Evolutionary conservation across 2,888 invertebrate genomes (phyloP).

Genomic region (Spialia ferax): DNA sequence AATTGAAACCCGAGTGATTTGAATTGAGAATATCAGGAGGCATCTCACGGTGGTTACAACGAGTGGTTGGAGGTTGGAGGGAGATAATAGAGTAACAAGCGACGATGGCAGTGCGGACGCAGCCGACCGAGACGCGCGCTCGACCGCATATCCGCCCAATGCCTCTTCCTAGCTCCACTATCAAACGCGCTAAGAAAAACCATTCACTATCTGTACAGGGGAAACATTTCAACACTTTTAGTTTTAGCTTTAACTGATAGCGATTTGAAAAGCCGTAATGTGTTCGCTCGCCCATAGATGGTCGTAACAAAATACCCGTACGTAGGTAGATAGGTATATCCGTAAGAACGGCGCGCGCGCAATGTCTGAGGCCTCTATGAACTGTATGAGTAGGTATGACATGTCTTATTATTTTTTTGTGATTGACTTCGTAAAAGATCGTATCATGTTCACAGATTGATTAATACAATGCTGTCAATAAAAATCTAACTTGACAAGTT

Average conservation of each 20-base stretch:
- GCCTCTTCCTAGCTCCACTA: conserved; percentile 68
- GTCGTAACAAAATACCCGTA: too few relatives aligned
- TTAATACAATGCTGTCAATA: not conserved
- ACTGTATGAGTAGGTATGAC: too few relatives aligned
- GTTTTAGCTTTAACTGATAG: conserved; percentile 11
- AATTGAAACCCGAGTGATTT: conserved; percentile 56
- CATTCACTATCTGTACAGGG: conserved; percentile 7
- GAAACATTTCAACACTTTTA: not conserved
- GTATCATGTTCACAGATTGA: too few relatives aligned
- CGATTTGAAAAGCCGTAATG: not conserved
- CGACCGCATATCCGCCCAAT: conserved; percentile 82
- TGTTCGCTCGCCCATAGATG: not conserved
- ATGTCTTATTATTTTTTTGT: too few relatives aligned
- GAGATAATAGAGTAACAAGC: conserved; percentile 80
- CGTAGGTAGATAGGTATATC: too few relatives aligned
- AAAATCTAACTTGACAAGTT: not conserved
- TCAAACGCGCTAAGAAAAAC: conserved; percentile 41
- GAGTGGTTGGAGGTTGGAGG: conserved; percentile 65
- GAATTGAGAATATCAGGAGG: conserved; percentile 67
- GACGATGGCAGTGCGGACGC: conserved; percentile 74
- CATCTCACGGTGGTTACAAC: conserved; percentile 71
- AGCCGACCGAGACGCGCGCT: conserved; percentile 75
- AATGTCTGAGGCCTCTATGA: too few relatives aligned
- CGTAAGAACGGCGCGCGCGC: too few relatives aligned
- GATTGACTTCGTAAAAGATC: too few relatives aligned